Conservation (phyloP, 2,888 invertebrate species). For the Drosophila ustulata region DNA sequence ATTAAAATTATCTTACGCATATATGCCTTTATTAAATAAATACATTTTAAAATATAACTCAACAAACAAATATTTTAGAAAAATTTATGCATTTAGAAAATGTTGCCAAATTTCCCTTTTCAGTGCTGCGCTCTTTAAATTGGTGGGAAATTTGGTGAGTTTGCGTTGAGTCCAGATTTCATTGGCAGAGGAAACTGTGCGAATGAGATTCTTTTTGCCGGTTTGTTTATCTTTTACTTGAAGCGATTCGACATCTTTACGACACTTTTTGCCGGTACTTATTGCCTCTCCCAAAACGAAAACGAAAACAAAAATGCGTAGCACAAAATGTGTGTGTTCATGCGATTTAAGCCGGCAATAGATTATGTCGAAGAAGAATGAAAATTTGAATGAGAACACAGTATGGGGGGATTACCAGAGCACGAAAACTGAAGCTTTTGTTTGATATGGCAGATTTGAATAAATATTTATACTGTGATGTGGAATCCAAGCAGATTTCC, state of each 20-base stretch:
- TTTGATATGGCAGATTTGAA: slow-evolving; percentile 21
- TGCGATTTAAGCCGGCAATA: not conserved
- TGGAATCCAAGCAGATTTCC: not conserved
- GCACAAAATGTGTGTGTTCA: not conserved
- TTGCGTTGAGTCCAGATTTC: slow-evolving; percentile 31
- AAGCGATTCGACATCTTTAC: slow-evolving; percentile 42
- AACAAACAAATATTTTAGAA: not conserved
- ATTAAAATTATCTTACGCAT: too few species aligned
- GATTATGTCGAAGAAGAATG: not conserved
- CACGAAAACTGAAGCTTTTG: slow-evolving; percentile 25
- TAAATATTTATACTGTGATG: slow-evolving; percentile 36
- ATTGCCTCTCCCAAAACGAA: slow-evolving; percentile 30
- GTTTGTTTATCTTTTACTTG: slow-evolving; percentile 63
- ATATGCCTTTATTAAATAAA: too few species aligned
- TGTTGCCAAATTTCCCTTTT: not conserved
- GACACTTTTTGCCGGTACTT: slow-evolving; percentile 44
- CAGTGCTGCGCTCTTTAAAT: slow-evolving; percentile 14
- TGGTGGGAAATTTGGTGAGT: slow-evolving; percentile 51
- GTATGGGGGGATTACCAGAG: not conserved
- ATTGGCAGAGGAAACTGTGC: slow-evolving; percentile 7
- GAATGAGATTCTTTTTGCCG: slow-evolving; percentile 44
- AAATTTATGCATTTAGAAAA: not conserved
- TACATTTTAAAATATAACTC: too few species aligned
- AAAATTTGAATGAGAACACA: not conserved
- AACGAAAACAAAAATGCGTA: slow-evolving; percentile 41